These are phyloP conservation scores for Nyctibius bracteatus DNA, from an alignment of 2,113 vertebrate genomes.

Conservation along the genomic window DNA sequence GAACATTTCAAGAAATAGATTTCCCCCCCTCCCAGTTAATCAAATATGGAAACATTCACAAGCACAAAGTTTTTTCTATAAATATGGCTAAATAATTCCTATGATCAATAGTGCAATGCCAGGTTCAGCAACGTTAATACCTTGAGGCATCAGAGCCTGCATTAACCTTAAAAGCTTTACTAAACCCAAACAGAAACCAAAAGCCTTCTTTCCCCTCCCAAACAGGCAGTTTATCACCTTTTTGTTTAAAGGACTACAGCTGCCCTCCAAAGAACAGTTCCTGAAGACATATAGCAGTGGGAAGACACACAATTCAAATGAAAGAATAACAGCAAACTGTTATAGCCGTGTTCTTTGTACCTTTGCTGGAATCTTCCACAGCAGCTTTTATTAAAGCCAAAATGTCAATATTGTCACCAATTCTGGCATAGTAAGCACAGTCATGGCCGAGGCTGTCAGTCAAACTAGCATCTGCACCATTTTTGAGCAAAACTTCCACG, in stretches of 20 bases:
- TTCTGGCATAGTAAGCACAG: slow-evolving; percentile 87
- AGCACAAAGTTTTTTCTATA: not conserved
- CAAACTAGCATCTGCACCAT: slow-evolving; percentile 79
- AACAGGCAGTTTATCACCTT: not conserved
- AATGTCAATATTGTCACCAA: slow-evolving; percentile 89
- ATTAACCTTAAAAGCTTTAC: not conserved
- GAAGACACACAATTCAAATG: not conserved
- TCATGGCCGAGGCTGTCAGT: slow-evolving; percentile 86
- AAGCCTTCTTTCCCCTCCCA: not conserved
- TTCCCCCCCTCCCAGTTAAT: not conserved
- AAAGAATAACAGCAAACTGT: not conserved
- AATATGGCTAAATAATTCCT: not conserved
- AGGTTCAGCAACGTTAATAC: not conserved
- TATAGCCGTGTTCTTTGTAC: slow-evolving; percentile 44
- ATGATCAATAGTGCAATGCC: not conserved
- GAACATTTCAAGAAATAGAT: not conserved
- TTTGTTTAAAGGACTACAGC: not conserved
- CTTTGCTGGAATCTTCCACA: slow-evolving; percentile 82
- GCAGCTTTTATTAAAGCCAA: slow-evolving; percentile 80
- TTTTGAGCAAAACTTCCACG: slow-evolving; percentile 88
- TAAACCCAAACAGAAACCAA: not conserved
- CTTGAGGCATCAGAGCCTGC: not conserved
- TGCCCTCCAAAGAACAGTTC: not conserved
- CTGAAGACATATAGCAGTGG: not conserved
- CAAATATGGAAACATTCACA: not conserved